phyloP scores from a whole-genome alignment of 2,888 invertebrate species.

The Chorisops tibialis region DNA sequence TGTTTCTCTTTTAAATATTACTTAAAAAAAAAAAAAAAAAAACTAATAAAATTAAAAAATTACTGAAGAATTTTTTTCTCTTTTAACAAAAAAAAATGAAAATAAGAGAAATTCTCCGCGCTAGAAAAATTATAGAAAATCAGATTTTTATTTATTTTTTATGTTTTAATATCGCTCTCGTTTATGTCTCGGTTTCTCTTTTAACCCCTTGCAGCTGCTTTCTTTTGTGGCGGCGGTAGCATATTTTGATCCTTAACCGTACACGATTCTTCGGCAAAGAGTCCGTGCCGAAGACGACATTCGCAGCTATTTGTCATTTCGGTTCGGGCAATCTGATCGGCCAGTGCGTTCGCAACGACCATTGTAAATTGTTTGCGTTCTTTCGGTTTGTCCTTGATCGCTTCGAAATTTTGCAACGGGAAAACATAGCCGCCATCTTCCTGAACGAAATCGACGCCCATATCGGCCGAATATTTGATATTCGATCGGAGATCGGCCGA shows the following conservation, averaged over 20 bases:
- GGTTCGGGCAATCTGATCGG: slow-evolving; percentile 49
- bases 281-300: slow-evolving; percentile 41
- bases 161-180: too few species aligned
- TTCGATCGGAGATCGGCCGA: slow-evolving; percentile 57
- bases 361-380: slow-evolving; percentile 44
- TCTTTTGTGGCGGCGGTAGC: slow-evolving; percentile 36
- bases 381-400: slow-evolving; percentile 36
- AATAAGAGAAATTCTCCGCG: too few species aligned
- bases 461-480: slow-evolving; percentile 57
- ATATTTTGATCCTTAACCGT: slow-evolving; percentile 36
- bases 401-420: slow-evolving; percentile 44
- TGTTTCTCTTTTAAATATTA: too few species aligned
- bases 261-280: slow-evolving; percentile 47
- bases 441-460: slow-evolving; percentile 66
- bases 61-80: too few species aligned
- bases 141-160: too few species aligned
- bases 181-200: neutral
- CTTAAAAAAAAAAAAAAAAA: too few species aligned
- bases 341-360: slow-evolving; percentile 44
- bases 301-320: slow-evolving; percentile 47
- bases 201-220: slow-evolving; percentile 29
- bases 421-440: slow-evolving; percentile 50
- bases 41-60: too few species aligned
- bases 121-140: too few species aligned
- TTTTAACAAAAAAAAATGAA: too few species aligned